Conservation (phyloP, 2,113 vertebrate genomes). For the Aythya baeri region DNA sequence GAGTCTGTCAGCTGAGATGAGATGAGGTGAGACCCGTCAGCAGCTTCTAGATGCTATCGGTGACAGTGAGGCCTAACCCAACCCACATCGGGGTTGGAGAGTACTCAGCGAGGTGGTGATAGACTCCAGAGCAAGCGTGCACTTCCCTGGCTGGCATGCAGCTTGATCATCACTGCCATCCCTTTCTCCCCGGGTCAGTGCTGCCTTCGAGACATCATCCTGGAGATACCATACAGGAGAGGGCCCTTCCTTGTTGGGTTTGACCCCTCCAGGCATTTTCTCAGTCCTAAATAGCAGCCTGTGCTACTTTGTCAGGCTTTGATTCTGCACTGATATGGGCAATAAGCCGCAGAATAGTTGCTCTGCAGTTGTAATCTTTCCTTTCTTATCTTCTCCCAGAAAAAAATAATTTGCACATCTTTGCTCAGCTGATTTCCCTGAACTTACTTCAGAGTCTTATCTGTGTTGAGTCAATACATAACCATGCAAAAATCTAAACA, state of each 20-base stretch:
- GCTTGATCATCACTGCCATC: neutral
- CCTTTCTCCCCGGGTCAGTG: neutral
- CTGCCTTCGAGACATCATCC: neutral
- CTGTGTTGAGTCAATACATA: neutral
- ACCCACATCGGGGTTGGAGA: neutral
- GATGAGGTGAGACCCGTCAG: neutral
- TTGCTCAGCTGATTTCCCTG: conserved; percentile 17
- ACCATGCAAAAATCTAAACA: conserved; percentile 15
- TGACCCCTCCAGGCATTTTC: neutral
- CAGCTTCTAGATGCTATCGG: neutral
- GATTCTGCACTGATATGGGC: neutral
- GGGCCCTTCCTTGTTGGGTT: neutral
- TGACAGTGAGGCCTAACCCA: neutral
- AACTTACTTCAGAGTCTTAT: neutral
- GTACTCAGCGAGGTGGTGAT: neutral
- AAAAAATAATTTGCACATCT: conserved; percentile 42
- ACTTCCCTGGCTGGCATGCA: neutral
- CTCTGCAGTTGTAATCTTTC: neutral
- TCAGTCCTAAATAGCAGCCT: neutral
- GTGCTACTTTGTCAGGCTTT: neutral
- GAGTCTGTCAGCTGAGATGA: neutral
- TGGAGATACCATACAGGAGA: neutral
- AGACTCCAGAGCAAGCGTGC: neutral
- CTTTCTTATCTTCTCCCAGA: neutral
- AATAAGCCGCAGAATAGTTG: neutral